A percentile compares a stretch with the other conserved stretches of the same genome.
phyloP scores from a whole-genome alignment of 2,113 vertebrate genomes.

The Poecilia latipinna region DNA sequence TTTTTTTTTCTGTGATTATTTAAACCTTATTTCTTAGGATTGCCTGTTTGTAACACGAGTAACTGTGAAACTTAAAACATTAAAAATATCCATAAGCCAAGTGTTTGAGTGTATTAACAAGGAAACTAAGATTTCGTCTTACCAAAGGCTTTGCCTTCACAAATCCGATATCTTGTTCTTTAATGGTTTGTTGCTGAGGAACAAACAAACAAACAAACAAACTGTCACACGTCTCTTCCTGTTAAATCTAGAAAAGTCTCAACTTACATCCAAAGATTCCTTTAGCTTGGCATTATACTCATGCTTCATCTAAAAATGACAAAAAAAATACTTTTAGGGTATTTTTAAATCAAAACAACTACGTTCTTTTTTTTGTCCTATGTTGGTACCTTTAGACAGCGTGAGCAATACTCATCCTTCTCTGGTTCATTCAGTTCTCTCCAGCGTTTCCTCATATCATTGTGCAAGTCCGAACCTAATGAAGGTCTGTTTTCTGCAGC shows the following conservation, averaged over 20 bases:
- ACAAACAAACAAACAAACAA: neutral
- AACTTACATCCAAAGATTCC: constrained; percentile 23
- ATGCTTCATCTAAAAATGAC: constrained; percentile 49
- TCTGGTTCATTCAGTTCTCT: neutral
- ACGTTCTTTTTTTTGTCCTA: neutral
- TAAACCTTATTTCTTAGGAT: neutral
- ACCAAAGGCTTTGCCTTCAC: neutral
- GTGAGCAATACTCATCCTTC: neutral
- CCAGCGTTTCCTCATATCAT: constrained; percentile 25
- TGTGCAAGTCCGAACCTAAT: accelerated
- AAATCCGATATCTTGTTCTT: neutral
- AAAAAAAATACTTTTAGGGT: neutral
- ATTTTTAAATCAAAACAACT: neutral
- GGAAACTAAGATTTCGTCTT: neutral
- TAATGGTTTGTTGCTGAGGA: constrained; percentile 17
- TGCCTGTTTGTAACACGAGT: neutral
- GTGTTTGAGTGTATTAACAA: neutral
- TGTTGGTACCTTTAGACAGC: constrained; percentile 29
- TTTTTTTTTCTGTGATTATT: neutral
- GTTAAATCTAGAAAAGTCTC: neutral
- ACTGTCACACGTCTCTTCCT: neutral
- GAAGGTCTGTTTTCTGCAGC: accelerated
- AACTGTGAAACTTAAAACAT: neutral
- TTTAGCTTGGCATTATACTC: neutral
- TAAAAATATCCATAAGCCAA: neutral